Base-by-base conservation (phyloP, 2,888 invertebrate genomes). In the Biston stratarius region DNA sequence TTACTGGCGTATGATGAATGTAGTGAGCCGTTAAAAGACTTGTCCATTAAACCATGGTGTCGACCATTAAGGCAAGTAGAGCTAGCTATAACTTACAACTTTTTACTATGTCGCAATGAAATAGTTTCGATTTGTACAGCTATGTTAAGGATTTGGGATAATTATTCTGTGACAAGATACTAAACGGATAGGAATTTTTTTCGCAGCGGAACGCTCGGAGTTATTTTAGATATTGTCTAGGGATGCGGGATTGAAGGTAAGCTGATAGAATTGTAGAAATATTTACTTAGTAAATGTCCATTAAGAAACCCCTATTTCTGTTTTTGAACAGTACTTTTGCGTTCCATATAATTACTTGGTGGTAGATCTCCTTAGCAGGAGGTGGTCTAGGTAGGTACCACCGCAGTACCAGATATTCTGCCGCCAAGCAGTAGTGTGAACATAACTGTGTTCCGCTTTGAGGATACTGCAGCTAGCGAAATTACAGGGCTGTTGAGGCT, bases 1-100 rank as follows among this genome's bases (percentile, higher is more conserved):
- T 89, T 90, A 91, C 80, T 65, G 78, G 77, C 80, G 79, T 84
- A 87, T 89, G 90, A 91, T 89, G 87, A 86, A 91, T 90, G 87
- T 79, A 84, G 79, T 85, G 79, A 81, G 77, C 83, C 82, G 86
- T 88, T 90, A 88, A 90, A 88, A 90, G 85, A 86, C 84, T 80
- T 82, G 80, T 75, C 84, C 87, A 90, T 90, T 91, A 89, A 83
- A 83, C 81, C 78, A 76, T 80, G 77, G 71, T 74, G 74, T 67
- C 63, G 68, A 64, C 76, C 82, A 86, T 87, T 86, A 86, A 79
- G 79, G 53, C 52, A 36, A 56, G 63, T 52, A 44, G 44, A 48
- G 12, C 33, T 12, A 57, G 34, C 71, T 71, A 78, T 79, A 24
- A 55, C 42, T 42, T 44, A 40, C 24, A 33, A 15, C 10, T 48